Conservation (phyloP, 1,140 invertebrate genomes). For the Dysdera silvatica region DNA sequence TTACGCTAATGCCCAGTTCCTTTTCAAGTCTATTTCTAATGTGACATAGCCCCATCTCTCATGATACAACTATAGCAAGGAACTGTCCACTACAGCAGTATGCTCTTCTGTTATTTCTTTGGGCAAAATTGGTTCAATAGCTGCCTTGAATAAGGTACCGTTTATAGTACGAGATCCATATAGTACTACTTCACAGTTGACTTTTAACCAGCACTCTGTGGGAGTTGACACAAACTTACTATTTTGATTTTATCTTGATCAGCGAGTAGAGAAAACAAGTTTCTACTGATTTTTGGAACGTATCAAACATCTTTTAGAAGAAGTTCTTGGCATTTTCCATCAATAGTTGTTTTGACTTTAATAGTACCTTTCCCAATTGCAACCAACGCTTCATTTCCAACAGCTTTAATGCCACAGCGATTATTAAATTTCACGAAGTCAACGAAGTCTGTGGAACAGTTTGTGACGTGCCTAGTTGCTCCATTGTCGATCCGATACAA, state of each 20-base stretch:
- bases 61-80: constrained; percentile 7
- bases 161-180: not conserved
- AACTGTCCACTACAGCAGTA: not conserved
- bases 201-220: not conserved
- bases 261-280: constrained; percentile 9
- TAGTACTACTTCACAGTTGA: not conserved
- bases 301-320: constrained; percentile 4
- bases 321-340: not conserved
- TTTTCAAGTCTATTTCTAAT: not conserved
- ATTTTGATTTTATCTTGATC: constrained; percentile 10
- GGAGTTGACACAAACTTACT: constrained; percentile 3
- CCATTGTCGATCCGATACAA: not conserved
- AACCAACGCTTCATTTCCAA: not conserved
- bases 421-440: not conserved
- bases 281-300: constrained; percentile 1
- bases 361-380: constrained; percentile 8
- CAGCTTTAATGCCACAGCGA: not conserved
- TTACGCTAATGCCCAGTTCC: not conserved
- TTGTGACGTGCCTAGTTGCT: constrained; percentile 7
- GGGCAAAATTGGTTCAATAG: not conserved
- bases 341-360: not conserved
- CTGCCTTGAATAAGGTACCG: constrained; percentile 5
- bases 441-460: not conserved
- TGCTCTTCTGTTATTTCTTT: not conserved
- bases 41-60: constrained; percentile 4